Conservation (phyloP, 1,140 invertebrate genomes). For the Chironomus striatipennis region DNA sequence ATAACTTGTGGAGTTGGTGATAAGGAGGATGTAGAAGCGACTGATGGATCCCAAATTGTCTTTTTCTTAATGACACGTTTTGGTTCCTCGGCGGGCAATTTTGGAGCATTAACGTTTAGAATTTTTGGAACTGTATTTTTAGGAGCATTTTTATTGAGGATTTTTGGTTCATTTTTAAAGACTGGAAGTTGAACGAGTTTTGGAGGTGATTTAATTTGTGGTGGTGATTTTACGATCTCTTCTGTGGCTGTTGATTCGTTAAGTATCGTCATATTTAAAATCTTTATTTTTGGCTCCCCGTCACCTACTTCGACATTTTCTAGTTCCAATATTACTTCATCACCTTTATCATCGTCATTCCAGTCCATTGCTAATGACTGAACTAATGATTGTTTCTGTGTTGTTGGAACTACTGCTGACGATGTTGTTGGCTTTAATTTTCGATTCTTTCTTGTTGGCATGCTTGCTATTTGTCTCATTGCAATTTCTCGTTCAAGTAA, state of each 20-base stretch:
- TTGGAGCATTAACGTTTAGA: constrained; percentile 35
- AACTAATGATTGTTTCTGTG: constrained; percentile 24
- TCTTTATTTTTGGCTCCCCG: constrained; percentile 15
- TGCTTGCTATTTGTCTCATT: constrained; percentile 26
- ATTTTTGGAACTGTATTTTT: constrained; percentile 33
- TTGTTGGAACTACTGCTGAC: constrained; percentile 26
- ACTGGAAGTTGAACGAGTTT: background rate
- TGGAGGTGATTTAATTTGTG: background rate
- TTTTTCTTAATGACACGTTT: constrained; percentile 55
- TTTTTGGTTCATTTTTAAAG: background rate
- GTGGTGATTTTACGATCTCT: background rate
- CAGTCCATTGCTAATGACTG: constrained; percentile 33
- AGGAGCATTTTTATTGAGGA: constrained; percentile 25
- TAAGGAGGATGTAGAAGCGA: constrained; percentile 43
- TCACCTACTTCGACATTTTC: background rate
- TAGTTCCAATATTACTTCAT: background rate
- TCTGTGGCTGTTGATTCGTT: background rate
- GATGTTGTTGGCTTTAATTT: constrained; percentile 28
- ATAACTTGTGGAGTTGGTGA: constrained; percentile 43
- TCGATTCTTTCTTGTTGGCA: constrained; percentile 32
- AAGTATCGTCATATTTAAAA: background rate
- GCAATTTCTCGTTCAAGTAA: constrained; percentile 25
- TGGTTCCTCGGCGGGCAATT: constrained; percentile 26
- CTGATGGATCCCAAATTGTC: constrained; percentile 50
- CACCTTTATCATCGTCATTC: constrained; percentile 32